Evolutionary conservation across 2,888 invertebrate genomes (phyloP), one percentile per base, ranked within the genome.

Genomic region (Helobdella robusta): DNA sequence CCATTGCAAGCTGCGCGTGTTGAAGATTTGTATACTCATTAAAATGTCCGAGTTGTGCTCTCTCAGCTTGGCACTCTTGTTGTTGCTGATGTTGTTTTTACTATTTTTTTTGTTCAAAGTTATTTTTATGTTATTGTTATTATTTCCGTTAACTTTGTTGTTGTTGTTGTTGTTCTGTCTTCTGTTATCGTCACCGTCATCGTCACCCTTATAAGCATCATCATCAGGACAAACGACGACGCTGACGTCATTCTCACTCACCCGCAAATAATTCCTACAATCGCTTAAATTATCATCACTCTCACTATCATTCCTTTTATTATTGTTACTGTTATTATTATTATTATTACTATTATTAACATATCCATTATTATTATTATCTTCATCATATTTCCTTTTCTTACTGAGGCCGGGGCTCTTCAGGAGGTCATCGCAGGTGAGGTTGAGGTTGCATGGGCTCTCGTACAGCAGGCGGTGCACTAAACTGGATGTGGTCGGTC

Each of bases 381-480:
- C 44, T 40, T 30, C 28, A 54, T 54, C 32, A 18, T 30, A 54
- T n/a, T n/a, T 23, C 6, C 28, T 8, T 28, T 15, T 3, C 2
- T 1, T 48, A 44, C 23, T 44, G 28, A 32, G 58, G 64, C 25
- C 28, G 64, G 34, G 5, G 20, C 32, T 32, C 5, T 5, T 18
- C 11, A 5, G 30, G 32, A 54, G 28, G n/a, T 28, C 5, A 54
- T 28, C 30, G 11, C 28, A 32, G 54, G 54, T 54, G 5, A 59
- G 6, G 40, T 62, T 62, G 23, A 62, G 34, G 2, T 70, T 70
- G 5, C 69, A 69, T 6, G 71, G 71, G 48, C 70, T 70, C 50
- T 71, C 71, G 61, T 69, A 35, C 11, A 71, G 56, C 23, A 70
- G 59, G 18, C 71, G 59, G 30, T 68, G 68, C 3, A 67, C 69